Percentiles rank a stretch among this genome's conserved stretches.
Conservation (phyloP, 2,888 invertebrate species). For the Sceliomorpha sp. region DNA sequence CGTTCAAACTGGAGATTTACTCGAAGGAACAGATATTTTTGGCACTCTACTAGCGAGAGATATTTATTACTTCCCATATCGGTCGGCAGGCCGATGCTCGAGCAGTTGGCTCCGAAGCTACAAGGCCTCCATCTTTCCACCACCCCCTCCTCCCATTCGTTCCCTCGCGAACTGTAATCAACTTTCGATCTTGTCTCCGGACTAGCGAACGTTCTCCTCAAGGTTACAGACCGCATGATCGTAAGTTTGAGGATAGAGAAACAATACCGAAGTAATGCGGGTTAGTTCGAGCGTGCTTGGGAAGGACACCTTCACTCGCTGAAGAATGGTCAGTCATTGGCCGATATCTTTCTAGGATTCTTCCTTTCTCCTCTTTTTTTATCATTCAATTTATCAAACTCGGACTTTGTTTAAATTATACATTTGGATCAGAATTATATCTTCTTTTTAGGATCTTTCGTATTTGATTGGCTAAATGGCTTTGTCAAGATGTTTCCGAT, state of each 20-base stretch:
- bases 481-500: too few species aligned
- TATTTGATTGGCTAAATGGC: too few species aligned
- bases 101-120: slow-evolving; percentile 13
- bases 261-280: background rate
- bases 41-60: slow-evolving; percentile 1
- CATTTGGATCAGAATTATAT: too few species aligned
- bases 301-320: background rate
- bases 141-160: slow-evolving; percentile 19
- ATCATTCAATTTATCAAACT: too few species aligned
- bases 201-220: slow-evolving; percentile 21
- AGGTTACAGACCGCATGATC: background rate
- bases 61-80: slow-evolving; percentile 30
- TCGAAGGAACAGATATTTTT: slow-evolving; percentile 14
- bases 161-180: slow-evolving; percentile 31
- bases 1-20: slow-evolving; percentile 1
- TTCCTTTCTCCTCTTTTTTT: too few species aligned
- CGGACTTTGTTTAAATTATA: too few species aligned
- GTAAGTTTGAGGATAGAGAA: slow-evolving; percentile 10
- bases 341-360: too few species aligned
- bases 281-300: background rate
- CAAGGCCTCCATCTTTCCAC: slow-evolving; percentile 20
- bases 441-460: too few species aligned
- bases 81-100: slow-evolving; percentile 14
- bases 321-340: background rate
- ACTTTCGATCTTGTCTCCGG: slow-evolving; percentile 41